Evolutionary conservation across 1,140 invertebrate genomes (phyloP), one percentile per base, ranked within the genome.

Genomic region (Hypothenemus hampei): DNA sequence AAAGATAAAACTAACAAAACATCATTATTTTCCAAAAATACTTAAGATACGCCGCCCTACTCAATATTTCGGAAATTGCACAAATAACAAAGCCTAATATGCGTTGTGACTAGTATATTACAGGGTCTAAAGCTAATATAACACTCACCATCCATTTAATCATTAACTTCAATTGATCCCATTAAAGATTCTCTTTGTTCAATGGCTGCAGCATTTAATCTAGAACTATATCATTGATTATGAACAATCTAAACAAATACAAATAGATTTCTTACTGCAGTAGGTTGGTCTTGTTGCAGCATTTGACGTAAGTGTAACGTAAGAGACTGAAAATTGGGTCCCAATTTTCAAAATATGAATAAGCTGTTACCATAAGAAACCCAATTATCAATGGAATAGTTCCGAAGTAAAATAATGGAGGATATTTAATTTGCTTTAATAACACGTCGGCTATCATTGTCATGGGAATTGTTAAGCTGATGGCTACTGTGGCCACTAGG

Each of bases 291-390:
- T 59, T 56, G 31, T 60, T 54, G 58, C 53, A 69, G n/a, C 63
- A 31, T 33, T 53, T 62, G 10, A 50, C 21, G 57, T 66, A 70
- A 62, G 59, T 57, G 62, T 80, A 80, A 69, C 81, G 83, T 31
- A 85, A 68, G 7, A 81, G 65, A 60, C 83, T 76, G 67, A 81
- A 70, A 5, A 89, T 78, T 41, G 91, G 90, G 75, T 94, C 91
- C 81, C 86, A 88, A 67, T 87, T 87, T 65, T 93, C 88, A 65
- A 86, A 91, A 70, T 91, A 83, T 24, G 86, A 81, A 23, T 93
- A 70, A 44, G 89, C 66, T 33, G 82, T 84, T 4, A 91, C 80
- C 40, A 82, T 79, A 49, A 92, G 72, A 69, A 93, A 89, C 47
- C 88, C 81, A 16, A 89, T 37, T 59, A 91, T 79, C 74, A 92